Percentiles rank a stretch among this genome's conserved stretches.
Conservation (phyloP, 2,888 invertebrate species). For the Emesis castigata region DNA sequence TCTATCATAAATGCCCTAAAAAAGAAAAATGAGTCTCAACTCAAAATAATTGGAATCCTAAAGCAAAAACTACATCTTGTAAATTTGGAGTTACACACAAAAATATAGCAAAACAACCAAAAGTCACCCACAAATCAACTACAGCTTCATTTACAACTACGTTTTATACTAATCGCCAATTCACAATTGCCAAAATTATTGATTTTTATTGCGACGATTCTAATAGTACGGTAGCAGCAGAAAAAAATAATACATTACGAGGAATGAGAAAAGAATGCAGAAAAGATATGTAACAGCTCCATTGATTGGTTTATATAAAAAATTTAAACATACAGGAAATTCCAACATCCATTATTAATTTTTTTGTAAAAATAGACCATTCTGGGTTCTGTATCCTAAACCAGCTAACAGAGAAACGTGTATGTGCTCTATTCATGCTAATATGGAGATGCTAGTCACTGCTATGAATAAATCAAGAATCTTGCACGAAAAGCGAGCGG, state of each 20-base stretch:
- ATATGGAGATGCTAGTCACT: constrained; percentile 30
- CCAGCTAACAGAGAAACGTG: constrained; percentile 35
- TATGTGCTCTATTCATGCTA: constrained; percentile 18
- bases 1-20: neutral
- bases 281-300: constrained; percentile 22
- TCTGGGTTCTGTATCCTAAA: constrained; percentile 34
- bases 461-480: constrained; percentile 24
- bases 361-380: constrained; percentile 36
- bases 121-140: neutral
- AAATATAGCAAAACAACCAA: neutral
- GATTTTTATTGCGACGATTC: constrained; percentile 23
- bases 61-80: neutral
- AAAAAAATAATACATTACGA: constrained; percentile 32
- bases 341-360: constrained; percentile 27
- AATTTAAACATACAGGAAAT: constrained; percentile 22
- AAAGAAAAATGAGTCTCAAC: neutral
- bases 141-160: neutral
- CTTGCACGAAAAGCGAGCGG: constrained; percentile 11
- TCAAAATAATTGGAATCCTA: neutral
- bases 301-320: constrained; percentile 28
- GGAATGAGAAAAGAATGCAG: constrained; percentile 23
- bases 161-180: neutral
- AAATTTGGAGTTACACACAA: neutral
- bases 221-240: constrained; percentile 27
- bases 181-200: constrained; percentile 9